These are phyloP conservation scores for Sminthurides bifidus DNA, from an alignment of 1,140 invertebrate species.

Conservation along the genomic window DNA sequence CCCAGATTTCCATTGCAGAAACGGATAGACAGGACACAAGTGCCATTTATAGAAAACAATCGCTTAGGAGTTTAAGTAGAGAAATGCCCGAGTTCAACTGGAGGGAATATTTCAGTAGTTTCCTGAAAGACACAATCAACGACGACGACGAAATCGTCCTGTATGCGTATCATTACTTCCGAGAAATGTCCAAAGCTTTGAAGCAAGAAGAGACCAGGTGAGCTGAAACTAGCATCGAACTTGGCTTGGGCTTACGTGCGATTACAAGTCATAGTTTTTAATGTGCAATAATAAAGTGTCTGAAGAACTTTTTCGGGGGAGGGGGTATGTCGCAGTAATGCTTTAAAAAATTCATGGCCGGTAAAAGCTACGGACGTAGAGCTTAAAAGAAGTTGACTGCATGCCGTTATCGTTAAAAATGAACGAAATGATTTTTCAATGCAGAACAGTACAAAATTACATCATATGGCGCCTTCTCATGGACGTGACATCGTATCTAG, in stretches of 20 bases:
- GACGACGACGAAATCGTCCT: slow-evolving; percentile 60
- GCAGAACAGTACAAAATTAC: slow-evolving; percentile 68
- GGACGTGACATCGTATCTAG: slow-evolving; percentile 67
- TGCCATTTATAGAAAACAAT: slow-evolving; percentile 59
- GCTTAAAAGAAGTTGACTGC: neutral
- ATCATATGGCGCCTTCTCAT: slow-evolving; percentile 68
- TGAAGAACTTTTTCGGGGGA: too few species aligned
- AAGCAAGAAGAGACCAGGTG: slow-evolving; percentile 51
- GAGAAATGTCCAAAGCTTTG: slow-evolving; percentile 61
- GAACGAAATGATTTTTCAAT: slow-evolving; percentile 22
- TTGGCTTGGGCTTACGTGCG: too few species aligned
- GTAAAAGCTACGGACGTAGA: neutral
- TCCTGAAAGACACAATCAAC: slow-evolving; percentile 51
- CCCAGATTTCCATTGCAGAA: slow-evolving; percentile 60
- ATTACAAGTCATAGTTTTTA: too few species aligned
- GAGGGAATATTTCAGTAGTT: slow-evolving; percentile 57
- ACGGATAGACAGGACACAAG: slow-evolving; percentile 71
- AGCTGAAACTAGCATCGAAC: too few species aligned
- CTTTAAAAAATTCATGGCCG: too few species aligned
- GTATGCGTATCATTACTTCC: slow-evolving; percentile 66
- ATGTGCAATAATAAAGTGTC: too few species aligned
- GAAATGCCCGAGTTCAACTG: slow-evolving; percentile 65
- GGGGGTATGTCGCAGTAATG: too few species aligned
- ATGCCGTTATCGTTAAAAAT: neutral
- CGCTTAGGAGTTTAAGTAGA: slow-evolving; percentile 51